Conservation (phyloP, 1,140 invertebrate species). For the Globodera ellingtonae region DNA sequence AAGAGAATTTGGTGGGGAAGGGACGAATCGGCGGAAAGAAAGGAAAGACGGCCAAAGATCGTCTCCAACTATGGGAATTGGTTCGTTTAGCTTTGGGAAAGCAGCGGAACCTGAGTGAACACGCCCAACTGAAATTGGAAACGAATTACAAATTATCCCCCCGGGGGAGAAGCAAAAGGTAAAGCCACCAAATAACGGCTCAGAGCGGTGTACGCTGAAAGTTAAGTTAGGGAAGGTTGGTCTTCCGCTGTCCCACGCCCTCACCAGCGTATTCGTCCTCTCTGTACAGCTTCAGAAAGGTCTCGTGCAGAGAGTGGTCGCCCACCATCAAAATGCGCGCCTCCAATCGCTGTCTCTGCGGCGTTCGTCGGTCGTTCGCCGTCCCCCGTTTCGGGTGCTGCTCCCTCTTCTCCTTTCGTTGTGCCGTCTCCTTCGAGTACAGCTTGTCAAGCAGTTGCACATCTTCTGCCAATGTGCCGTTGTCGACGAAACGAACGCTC, state of each 20-base stretch:
- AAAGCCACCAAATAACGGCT: conserved; percentile 26
- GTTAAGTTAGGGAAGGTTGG: not conserved
- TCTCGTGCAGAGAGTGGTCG: conserved; percentile 34
- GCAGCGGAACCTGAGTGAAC: not conserved
- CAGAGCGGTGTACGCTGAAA: conserved; percentile 31
- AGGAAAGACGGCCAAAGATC: not conserved
- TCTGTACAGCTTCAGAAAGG: conserved; percentile 22
- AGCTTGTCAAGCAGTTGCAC: conserved; percentile 22
- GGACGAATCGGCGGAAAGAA: not conserved
- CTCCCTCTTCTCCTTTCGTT: conserved; percentile 13
- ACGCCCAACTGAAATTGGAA: conserved; percentile 26
- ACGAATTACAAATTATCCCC: not conserved
- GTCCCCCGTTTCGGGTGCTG: too few relatives aligned
- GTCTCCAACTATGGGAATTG: not conserved
- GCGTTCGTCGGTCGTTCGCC: too few relatives aligned
- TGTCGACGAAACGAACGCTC: conserved; percentile 27
- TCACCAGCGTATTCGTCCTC: conserved; percentile 34
- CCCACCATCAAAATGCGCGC: conserved; percentile 22
- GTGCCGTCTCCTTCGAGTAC: not conserved
- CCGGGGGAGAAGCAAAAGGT: not conserved
- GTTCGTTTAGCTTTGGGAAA: not conserved
- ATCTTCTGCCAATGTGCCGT: conserved; percentile 26
- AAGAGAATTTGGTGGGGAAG: not conserved
- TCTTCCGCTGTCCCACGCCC: not conserved
- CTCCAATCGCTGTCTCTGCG: not conserved